Percentiles rank a stretch among this genome's conserved stretches.
phyloP scores from a whole-genome alignment of 53 echinoderm and acorn worm genomes.

The Henricia sp. region DNA sequence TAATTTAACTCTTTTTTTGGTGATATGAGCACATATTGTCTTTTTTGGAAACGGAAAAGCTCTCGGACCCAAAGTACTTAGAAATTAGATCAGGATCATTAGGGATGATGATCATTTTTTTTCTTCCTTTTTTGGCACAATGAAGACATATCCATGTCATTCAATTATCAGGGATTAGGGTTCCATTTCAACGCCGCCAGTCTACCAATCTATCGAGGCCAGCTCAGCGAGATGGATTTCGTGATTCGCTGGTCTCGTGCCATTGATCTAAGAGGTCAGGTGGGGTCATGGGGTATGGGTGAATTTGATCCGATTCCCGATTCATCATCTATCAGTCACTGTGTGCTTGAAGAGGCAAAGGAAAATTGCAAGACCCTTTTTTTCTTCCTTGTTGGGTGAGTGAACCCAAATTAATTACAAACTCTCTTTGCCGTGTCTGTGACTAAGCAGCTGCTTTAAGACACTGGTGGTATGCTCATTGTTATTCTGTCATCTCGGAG shows the following conservation, averaged over 20 bases:
- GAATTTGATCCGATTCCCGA: conserved; percentile 40
- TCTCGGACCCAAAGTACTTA: not conserved
- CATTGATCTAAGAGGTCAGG: conserved; percentile 39
- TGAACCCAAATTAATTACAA: conserved; percentile 53
- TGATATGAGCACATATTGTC: not conserved
- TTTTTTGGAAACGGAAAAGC: not conserved
- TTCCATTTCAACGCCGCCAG: conserved; percentile 50
- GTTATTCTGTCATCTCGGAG: conserved; percentile 14
- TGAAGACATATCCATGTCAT: conserved; percentile 55
- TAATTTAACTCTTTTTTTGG: no score
- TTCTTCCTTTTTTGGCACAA: conserved; percentile 1
- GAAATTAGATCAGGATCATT: conserved; percentile 2
- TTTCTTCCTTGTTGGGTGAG: not conserved
- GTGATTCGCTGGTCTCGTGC: conserved; percentile 16
- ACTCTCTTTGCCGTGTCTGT: conserved; percentile 6
- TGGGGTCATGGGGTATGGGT: conserved; percentile 15
- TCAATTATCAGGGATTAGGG: conserved; percentile 57
- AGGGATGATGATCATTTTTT: conserved; percentile 14
- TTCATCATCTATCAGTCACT: conserved; percentile 42
- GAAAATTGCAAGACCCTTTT: conserved; percentile 3
- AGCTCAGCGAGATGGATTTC: conserved; percentile 24
- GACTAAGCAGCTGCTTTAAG: not conserved
- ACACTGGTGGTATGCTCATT: not conserved
- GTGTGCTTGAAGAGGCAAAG: not conserved
- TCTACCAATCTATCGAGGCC: conserved; percentile 34